Percentiles rank a stretch among this genome's conserved stretches.
Evolutionary conservation across 2,797 vertebrate genomes (phyloP).

Genomic region (Enteromius thamalakanensis): DNA sequence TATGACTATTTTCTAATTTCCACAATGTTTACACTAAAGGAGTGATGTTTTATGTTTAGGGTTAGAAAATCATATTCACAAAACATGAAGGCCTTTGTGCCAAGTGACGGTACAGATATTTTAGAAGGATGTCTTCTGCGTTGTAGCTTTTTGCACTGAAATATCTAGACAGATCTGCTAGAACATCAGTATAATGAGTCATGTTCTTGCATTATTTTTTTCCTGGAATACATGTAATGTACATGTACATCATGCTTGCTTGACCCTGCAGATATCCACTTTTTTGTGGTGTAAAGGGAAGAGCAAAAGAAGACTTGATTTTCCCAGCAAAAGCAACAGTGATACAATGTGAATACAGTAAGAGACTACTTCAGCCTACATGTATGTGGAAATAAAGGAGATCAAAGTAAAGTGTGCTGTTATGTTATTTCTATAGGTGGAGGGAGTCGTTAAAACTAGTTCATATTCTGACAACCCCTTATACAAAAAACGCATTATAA

Average conservation of each 20-base stretch:
- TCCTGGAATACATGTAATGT: constrained; percentile 19
- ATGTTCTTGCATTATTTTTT: background rate
- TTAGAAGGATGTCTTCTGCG: background rate
- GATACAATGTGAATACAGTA: constrained; percentile 6
- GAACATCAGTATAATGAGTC: background rate
- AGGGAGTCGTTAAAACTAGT: background rate
- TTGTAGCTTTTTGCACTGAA: constrained; percentile 41
- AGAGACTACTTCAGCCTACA: constrained; percentile 28
- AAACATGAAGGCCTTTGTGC: constrained; percentile 17
- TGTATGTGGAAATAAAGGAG: constrained; percentile 43
- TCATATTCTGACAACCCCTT: background rate
- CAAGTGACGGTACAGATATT: constrained; percentile 18
- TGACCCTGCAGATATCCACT: background rate
- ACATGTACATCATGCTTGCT: background rate
- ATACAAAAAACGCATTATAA: background rate
- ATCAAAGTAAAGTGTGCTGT: constrained; percentile 47
- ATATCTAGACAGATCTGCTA: background rate
- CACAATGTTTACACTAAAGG: constrained; percentile 32
- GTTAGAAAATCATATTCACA: background rate
- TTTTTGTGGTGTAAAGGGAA: background rate
- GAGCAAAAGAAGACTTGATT: background rate
- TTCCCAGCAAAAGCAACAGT: constrained; percentile 1
- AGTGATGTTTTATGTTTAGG: background rate
- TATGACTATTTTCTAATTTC: background rate
- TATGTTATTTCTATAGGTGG: constrained; percentile 45